Evolutionary conservation across 2,797 vertebrate species (phyloP), one percentile per base, ranked within the genome.

Genomic region (Loris lydekkerianus): DNA sequence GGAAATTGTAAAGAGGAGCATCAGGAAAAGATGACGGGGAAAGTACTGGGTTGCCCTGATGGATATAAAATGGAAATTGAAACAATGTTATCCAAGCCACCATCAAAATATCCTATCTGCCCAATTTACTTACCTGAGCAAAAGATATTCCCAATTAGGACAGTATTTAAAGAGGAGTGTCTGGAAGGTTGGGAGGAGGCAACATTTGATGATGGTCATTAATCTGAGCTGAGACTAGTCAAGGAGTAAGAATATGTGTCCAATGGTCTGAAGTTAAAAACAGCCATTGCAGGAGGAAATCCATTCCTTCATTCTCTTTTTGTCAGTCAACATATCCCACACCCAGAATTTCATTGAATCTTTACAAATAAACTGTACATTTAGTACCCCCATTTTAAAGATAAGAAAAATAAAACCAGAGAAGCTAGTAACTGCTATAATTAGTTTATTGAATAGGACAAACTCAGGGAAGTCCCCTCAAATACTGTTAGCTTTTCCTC

Each of bases 401-500:
- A 53, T 34, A 65, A 88, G 56, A 15, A 91, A 94, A 92, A 87
- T 21, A 87, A 87, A 92, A 46, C 7, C 75, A 72, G 60, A 76
- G 46, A 76, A 40, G 17, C 40, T 70, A 75, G 37, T 25, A 76
- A 40, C 46, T 27, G 4, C 21, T 37, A 3, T 37, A 88, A 63
- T 21, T 81, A 21, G 18, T 61, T 77, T 46, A 65, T 18, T 23
- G 56, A 76, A 31, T 34, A 15, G 10, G 10, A 46, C 8, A 76
- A 84, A 86, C 21, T 14, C 56, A 72, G 29, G 40, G 81, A 89
- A 93, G 49, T 17, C 9, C 49, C 4, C 17, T 75, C 67, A 72
- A 46, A 46, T 73, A 37, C 3, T 46, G 5, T 21, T 43, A 86
- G 21, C 14, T 72, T 95, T 86, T 65, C 10, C 10, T 53, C 70